phyloP scores from a whole-genome alignment of 2,797 vertebrate genomes.

The Esox masquinongy region DNA sequence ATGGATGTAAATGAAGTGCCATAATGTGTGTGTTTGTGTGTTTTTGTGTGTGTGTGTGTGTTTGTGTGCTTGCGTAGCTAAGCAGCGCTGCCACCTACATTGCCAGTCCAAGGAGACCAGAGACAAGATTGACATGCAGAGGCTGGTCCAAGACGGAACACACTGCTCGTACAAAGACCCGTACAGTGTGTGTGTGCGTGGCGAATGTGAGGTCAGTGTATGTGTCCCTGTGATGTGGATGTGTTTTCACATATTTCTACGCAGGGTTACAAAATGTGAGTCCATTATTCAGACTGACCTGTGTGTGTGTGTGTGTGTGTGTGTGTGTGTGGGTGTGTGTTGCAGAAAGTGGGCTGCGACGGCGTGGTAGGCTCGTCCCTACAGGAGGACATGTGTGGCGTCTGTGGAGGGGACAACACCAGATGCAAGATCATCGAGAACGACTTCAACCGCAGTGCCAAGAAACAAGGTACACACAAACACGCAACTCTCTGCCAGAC shows the following conservation, averaged over 20 bases:
- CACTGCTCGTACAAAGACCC: slow-evolving; percentile 96
- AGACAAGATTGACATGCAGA: slow-evolving; percentile 88
- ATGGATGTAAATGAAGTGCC: neutral
- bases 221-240: neutral
- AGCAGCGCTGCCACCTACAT: slow-evolving; percentile 92
- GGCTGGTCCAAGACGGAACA: slow-evolving; percentile 87
- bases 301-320: slow-evolving; percentile 8
- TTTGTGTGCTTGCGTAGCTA: slow-evolving; percentile 71
- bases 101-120: slow-evolving; percentile 89
- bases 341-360: slow-evolving; percentile 95
- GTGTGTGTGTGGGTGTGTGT: slow-evolving; percentile 16
- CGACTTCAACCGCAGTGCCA: slow-evolving; percentile 84
- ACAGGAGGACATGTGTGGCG: slow-evolving; percentile 95
- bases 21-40: slow-evolving; percentile 17
- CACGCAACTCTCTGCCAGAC: neutral
- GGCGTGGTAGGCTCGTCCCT: slow-evolving; percentile 87
- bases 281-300: neutral
- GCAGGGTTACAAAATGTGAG: neutral
- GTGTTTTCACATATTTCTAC: slow-evolving; percentile 2
- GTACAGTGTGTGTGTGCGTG: slow-evolving; percentile 91
- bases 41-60: slow-evolving; percentile 26
- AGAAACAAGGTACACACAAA: slow-evolving; percentile 80
- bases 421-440: slow-evolving; percentile 93
- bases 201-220: slow-evolving; percentile 88
- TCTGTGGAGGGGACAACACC: slow-evolving; percentile 92